Conservation (phyloP, 2,888 invertebrate genomes). For the Sesamia inferens region DNA sequence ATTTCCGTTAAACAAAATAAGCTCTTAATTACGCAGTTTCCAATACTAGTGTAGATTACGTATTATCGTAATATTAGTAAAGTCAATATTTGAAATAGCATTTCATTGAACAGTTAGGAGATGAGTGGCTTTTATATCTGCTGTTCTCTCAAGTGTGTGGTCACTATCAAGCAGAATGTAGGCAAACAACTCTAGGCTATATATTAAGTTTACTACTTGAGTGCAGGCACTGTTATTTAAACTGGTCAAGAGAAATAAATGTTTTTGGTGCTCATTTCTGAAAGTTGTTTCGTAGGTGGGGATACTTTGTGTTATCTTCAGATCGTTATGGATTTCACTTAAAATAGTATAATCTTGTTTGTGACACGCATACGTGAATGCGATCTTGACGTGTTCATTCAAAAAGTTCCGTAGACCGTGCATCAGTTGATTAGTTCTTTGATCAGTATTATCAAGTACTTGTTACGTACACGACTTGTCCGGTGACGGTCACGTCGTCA, state of each 20-base stretch:
- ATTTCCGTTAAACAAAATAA: conserved; percentile 34
- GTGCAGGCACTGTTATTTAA: conserved; percentile 41
- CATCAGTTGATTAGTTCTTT: neutral
- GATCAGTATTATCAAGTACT: neutral
- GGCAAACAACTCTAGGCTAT: conserved; percentile 51
- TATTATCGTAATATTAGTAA: conserved; percentile 47
- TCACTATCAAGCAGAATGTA: conserved; percentile 61
- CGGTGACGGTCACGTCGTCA: conserved; percentile 12
- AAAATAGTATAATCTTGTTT: conserved; percentile 2
- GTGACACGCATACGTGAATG: neutral
- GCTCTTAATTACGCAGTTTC: conserved; percentile 17
- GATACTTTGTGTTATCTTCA: conserved; percentile 11
- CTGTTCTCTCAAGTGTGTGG: conserved; percentile 52
- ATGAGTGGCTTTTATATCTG: conserved; percentile 56
- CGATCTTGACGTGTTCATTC: neutral
- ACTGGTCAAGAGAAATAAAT: conserved; percentile 40
- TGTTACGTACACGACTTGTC: neutral
- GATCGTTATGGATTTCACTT: conserved; percentile 15
- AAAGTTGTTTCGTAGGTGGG: conserved; percentile 27
- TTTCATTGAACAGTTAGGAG: conserved; percentile 59
- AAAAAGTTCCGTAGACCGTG: neutral
- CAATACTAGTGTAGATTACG: conserved; percentile 25
- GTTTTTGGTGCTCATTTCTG: conserved; percentile 36
- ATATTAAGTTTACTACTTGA: conserved; percentile 47
- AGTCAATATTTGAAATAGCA: conserved; percentile 60